Evolutionary conservation across 1,140 invertebrate genomes (phyloP).

Genomic region (Wiebesia pumilae): DNA sequence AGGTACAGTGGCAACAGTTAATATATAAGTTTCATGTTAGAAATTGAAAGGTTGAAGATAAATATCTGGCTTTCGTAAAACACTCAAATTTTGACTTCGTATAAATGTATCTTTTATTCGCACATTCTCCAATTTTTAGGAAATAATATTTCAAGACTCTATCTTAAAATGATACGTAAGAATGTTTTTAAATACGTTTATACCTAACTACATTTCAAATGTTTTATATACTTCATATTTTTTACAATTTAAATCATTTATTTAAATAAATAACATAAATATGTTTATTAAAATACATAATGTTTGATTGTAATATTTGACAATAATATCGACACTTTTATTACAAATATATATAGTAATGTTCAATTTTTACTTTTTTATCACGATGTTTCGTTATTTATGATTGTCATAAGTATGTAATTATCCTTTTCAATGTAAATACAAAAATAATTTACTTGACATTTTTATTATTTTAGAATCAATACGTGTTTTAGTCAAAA

Average conservation of each 20-base stretch:
- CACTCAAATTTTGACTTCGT: not conserved
- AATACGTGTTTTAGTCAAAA: no score
- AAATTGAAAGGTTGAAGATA: not conserved
- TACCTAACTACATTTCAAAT: no score
- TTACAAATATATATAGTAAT: not conserved
- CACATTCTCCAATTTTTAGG: not conserved
- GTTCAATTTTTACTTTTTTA: not conserved
- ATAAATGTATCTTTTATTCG: not conserved
- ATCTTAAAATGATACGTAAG: no score
- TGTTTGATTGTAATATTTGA: no score
- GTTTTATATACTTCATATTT: no score
- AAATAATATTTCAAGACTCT: not conserved
- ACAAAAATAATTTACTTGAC: not conserved
- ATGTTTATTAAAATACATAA: no score
- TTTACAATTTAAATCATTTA: no score
- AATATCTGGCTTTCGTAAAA: not conserved
- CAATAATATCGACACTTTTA: no score
- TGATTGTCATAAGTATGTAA: not conserved
- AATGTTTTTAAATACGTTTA: no score
- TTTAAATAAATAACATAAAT: no score
- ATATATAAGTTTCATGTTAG: not conserved
- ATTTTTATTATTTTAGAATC: not conserved
- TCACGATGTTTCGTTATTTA: not conserved
- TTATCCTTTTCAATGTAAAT: not conserved
- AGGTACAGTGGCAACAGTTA: not conserved